Base-by-base conservation (phyloP, 2,888 invertebrate genomes). In the Parnassius orleans region DNA sequence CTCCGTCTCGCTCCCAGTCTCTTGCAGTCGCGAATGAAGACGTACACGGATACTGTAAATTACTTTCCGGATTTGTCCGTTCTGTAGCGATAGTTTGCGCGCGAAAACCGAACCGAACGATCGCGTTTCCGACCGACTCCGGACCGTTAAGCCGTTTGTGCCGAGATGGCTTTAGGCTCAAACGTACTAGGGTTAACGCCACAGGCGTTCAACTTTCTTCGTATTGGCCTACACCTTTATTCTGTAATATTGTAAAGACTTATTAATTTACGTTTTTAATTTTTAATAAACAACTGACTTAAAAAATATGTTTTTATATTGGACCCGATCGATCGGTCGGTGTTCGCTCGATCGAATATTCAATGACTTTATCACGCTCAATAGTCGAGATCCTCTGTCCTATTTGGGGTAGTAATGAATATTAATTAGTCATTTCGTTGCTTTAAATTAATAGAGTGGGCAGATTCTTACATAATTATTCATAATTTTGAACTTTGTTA, bases 231-330 rank as follows among this genome's bases (percentile, higher is more conserved):
- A 53, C 55, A 60, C 57, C 47, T 54, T 51, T 53, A 44, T 50
- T 51, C 43, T 56, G 19, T 48, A 61, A 61, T 47, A 65, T 55
- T 60, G 53, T 60, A 60, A 53, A 53, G 60, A 60, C 59, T 58
- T 52, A 58, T 53, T 46, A 53, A 46, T 60, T 60, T 41, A 60
- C 33, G 33, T 59, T 41, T 60, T 54, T 44, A n/a, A 43, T 24
- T 60, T 42, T 47, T 14, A 44, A 48, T 54, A 53, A 60, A 47
- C 48, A 46, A 44, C 47, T 48, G 42, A 60, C 41, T 15, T 41
- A n/a, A 54, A 60, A 44, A 44, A 57, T 33, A 54, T 3, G 14
- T 47, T 60, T 51, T 55, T 51, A 33, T 44, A n/a, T 44, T 46
- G 48, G 24, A 60, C 43, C 56, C 56, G 50, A 55, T 60, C 54